Base-by-base conservation (phyloP, 2,113 vertebrate species). In the Cololabis saira region DNA sequence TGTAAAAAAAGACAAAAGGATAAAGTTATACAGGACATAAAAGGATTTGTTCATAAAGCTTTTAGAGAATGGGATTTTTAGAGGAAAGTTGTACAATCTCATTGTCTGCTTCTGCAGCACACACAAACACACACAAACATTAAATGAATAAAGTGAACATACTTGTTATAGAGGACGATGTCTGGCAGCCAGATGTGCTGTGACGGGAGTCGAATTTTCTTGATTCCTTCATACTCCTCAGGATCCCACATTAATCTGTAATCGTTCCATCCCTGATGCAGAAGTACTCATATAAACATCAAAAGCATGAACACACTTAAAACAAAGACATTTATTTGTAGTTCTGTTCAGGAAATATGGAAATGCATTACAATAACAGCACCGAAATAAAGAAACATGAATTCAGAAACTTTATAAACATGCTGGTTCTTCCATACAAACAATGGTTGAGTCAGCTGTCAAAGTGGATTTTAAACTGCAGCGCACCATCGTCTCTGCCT, bases 91-190 rank as follows among this genome's bases (percentile, higher is more conserved):
- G 13, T 7, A 15, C 6, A 17, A 10, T 16, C n/a, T n/a, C n/a
- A n/a, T n/a, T n/a, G n/a, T n/a, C n/a, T n/a, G n/a, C n/a, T n/a
- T n/a, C n/a, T n/a, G n/a, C n/a, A n/a, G n/a, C n/a, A n/a, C n/a
- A n/a, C n/a, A n/a, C n/a, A 27, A 2, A 27, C 5, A 27, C 24
- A 27, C 24, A 3, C 24, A 27, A 27, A 27, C 24, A 27, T 47
- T 47, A 10, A 4, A 2, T 9, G 9, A 45, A 75, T 44, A 55
- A 45, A 42, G 4, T 0, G 14, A 44, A 62, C 77, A 0, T 80
- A 94, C 93, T 94, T 94, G 84, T 94, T 94, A 76, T 94, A 94
- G 51, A 94, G 92, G 48, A 94, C 92, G 13, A 94, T 94, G 85
- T 94, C 93, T 7, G 93, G 93, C 62, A 94, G 84, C 93, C 93